These are phyloP conservation scores for Galemys pyrenaicus DNA, from an alignment of 2,113 vertebrate genomes.

Conservation along the genomic window DNA sequence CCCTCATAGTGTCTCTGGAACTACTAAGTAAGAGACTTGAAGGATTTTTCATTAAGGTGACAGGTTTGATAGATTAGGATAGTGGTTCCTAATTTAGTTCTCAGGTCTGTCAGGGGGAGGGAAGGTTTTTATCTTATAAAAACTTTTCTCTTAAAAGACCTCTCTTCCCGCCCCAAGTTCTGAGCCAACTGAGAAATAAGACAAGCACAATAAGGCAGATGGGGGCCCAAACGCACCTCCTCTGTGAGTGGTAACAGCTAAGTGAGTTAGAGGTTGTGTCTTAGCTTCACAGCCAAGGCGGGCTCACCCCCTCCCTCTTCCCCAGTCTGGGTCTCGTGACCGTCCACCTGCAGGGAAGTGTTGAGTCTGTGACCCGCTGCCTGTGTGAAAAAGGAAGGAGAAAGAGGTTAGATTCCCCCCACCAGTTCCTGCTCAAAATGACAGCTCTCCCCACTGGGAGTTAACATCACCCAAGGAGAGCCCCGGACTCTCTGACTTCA, in stretches of 20 bases:
- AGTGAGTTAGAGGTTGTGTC: background rate
- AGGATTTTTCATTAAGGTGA: slow-evolving; percentile 58
- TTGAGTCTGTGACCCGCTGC: background rate
- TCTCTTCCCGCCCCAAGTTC: slow-evolving; percentile 17
- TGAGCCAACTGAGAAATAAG: background rate
- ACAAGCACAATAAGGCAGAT: background rate
- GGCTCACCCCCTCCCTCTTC: background rate
- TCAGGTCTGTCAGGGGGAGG: slow-evolving; percentile 25
- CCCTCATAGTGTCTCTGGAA: background rate
- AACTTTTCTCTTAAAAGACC: slow-evolving; percentile 49
- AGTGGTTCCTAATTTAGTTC: slow-evolving; percentile 60
- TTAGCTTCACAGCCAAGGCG: background rate
- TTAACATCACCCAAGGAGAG: background rate
- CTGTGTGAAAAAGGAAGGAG: background rate
- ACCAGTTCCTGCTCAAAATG: background rate
- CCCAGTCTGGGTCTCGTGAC: too few species aligned
- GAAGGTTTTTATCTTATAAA: slow-evolving; percentile 14
- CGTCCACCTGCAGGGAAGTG: background rate
- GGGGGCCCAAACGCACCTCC: background rate
- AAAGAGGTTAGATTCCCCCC: background rate
- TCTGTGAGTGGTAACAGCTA: background rate
- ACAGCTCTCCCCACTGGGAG: too few species aligned
- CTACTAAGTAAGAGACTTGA: slow-evolving; percentile 42
- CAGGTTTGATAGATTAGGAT: slow-evolving; percentile 60
- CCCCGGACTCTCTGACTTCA: rapidly evolving